Evolutionary conservation across 1,140 invertebrate species (phyloP), one percentile per base, ranked within the genome.

Genomic region (Hirudo medicinalis): DNA sequence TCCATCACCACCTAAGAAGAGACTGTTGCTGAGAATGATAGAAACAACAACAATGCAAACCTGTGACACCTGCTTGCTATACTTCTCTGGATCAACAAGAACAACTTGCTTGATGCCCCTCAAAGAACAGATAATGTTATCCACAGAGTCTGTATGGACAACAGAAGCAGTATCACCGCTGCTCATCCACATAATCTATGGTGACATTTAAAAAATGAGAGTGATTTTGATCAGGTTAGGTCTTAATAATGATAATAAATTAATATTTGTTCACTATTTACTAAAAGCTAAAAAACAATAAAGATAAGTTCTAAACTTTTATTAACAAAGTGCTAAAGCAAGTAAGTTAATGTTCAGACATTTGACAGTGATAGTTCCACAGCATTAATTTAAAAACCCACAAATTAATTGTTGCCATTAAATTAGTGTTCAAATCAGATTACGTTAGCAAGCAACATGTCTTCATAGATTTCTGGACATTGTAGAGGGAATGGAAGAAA

Each of bases 121-220:
- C 22, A 76, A 79, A 15, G 80, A 53, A 75, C 81, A 82, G 70
- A 80, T 80, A 43, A 82, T 78, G 70, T 82, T 82, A 55, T 81
- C 80, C 20, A 80, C 73, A n/a, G 73, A 74, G 69, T 83, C 82
- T 63, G 77, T 78, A 72, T 83, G 82, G 11, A 80, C 77, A 0
- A 82, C 80, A 67, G 81, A 82, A 43, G 76, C 77, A 2, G 81
- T 82, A 1, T 79, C 80, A 11, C 81, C 81, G 75, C 79, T 80
- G 68, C 80, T 82, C 72, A 79, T 80, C 80, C 80, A 82, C 78
- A 82, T 80, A 13, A 74, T 25, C 69, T 73, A 32, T 27, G 66
- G 40, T 40, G 40, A 6, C 40, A 40, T 40, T 49, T 36, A 6
- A 25, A 71, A 36, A 69, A 36, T 55, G 27, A 19, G 8, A 67